Conservation (phyloP, 2,113 vertebrate genomes). For the Cryptomyrus ogoouensis region DNA sequence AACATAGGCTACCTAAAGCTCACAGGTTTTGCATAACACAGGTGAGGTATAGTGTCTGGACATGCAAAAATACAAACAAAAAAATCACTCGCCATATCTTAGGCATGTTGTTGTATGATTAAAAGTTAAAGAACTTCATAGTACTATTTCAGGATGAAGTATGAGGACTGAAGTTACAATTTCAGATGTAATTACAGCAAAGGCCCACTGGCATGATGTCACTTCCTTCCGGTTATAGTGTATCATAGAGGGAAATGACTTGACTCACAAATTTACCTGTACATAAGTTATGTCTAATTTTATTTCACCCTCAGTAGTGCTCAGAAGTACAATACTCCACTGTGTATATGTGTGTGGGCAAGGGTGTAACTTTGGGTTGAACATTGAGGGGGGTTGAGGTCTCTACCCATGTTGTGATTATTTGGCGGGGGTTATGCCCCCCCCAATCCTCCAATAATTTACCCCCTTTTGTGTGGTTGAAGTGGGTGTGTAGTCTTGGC, state of each 20-base stretch:
- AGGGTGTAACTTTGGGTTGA: no score
- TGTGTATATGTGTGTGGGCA: not conserved
- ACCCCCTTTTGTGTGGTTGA: not conserved
- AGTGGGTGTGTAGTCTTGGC: not conserved
- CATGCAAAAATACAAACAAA: not conserved
- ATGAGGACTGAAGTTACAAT: not conserved
- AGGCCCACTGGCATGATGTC: not conserved
- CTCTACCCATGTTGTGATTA: not conserved
- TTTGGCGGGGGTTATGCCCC: not conserved
- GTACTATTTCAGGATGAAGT: not conserved
- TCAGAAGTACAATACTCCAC: not conserved
- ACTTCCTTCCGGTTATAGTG: not conserved
- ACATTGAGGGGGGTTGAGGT: no score
- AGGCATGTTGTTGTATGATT: not conserved
- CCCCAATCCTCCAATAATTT: not conserved
- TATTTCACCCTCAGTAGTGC: not conserved
- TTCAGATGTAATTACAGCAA: not conserved
- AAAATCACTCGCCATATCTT: not conserved
- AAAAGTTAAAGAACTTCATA: not conserved
- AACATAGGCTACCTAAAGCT: not conserved
- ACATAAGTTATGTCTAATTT: not conserved
- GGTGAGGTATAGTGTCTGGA: not conserved
- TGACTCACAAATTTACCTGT: not conserved
- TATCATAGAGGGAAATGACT: not conserved
- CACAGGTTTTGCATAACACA: not conserved